A percentile compares a stretch with the other conserved stretches of the same genome.
Evolutionary conservation across 2,888 invertebrate genomes (phyloP).

Genomic region (Sericinus montela): DNA sequence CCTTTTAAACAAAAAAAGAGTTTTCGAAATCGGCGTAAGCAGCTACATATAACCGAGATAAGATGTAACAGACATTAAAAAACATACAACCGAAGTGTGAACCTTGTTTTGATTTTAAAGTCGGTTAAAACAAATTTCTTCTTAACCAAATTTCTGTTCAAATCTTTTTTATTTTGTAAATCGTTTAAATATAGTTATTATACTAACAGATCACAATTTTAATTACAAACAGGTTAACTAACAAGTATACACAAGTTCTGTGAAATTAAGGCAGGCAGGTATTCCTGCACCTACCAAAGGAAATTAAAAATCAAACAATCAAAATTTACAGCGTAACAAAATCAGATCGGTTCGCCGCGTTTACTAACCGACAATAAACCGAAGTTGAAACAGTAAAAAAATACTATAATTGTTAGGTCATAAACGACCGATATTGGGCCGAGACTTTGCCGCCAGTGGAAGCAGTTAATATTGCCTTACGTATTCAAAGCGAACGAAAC

Average conservation of each 20-base stretch:
- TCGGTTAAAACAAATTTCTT: no score
- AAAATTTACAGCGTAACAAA: slow-evolving; percentile 60
- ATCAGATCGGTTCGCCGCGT: slow-evolving; percentile 41
- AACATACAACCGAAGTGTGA: no score
- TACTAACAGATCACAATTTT: no score
- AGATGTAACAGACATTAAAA: no score
- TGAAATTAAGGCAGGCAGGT: slow-evolving; percentile 9
- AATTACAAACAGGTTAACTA: slow-evolving; percentile 1
- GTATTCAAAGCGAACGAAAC: neutral
- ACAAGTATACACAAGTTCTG: slow-evolving; percentile 3
- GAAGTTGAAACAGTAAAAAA: slow-evolving; percentile 38
- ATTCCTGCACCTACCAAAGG: slow-evolving; percentile 28
- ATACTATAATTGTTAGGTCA: slow-evolving; percentile 44
- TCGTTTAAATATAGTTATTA: no score
- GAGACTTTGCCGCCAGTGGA: slow-evolving; percentile 22
- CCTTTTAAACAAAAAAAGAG: no score
- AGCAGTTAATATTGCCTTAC: neutral
- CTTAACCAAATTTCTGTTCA: no score
- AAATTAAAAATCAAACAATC: slow-evolving; percentile 57
- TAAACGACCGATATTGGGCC: slow-evolving; percentile 38
- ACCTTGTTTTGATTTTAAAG: no score
- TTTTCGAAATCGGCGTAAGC: no score
- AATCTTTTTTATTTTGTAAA: no score
- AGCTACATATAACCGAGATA: no score
- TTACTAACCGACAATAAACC: slow-evolving; percentile 47